Conservation (phyloP, 2,797 vertebrate species). For the Lerista edwardsae region DNA sequence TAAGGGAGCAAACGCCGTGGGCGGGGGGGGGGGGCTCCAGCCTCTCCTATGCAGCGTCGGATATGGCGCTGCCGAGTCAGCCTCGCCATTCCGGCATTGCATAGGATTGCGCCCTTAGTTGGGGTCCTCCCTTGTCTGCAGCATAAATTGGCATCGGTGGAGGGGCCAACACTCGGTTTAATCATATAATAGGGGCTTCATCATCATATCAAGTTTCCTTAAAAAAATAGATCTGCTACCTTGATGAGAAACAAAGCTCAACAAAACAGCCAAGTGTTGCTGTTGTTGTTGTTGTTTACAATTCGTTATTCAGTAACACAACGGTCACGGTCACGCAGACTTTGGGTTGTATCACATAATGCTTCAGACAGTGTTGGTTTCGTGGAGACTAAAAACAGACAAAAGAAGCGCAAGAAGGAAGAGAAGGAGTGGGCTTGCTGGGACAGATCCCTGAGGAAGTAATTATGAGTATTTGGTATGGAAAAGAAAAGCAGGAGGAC, state of each 20-base stretch:
- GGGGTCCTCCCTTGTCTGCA: no score
- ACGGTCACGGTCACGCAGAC: background rate
- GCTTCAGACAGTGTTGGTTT: background rate
- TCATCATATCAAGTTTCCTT: background rate
- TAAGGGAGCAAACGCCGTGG: no score
- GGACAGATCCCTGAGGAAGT: slow-evolving; percentile 26
- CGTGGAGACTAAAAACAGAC: background rate
- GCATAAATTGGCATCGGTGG: no score
- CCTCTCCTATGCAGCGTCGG: no score
- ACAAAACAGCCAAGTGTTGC: slow-evolving; percentile 20
- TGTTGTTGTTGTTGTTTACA: no score
- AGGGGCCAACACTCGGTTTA: background rate
- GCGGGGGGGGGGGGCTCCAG: no score
- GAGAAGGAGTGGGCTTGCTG: background rate
- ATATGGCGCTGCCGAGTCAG: no score
- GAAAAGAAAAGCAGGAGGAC: slow-evolving; percentile 18
- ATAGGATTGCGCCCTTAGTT: no score
- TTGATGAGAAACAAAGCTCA: slow-evolving; percentile 1
- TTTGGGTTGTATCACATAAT: background rate
- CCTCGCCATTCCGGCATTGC: no score
- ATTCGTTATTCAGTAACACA: background rate
- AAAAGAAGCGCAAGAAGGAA: background rate
- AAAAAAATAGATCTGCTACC: background rate
- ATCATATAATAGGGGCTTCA: no score
- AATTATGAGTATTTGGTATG: slow-evolving; percentile 7